Base-by-base conservation (phyloP, 2,888 invertebrate genomes). In the Plutella xylostella region DNA sequence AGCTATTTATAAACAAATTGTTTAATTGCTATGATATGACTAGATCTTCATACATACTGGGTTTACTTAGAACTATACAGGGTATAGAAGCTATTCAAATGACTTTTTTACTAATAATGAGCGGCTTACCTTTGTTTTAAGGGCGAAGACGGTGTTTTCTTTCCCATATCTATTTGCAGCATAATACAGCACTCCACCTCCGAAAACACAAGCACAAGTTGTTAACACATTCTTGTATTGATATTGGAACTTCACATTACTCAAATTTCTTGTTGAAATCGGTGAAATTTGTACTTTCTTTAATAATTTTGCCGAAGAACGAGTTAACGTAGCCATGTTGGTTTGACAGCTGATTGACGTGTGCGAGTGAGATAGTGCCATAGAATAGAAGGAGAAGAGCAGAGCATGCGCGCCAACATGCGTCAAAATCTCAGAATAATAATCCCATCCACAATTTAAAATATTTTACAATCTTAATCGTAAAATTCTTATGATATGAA, bases 261-360 rank as follows among this genome's bases (percentile, higher is more conserved):
- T 72, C 51, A 68, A 64, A 69, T 74, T 75, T 49, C 77, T 70
- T 45, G 55, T 54, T 33, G 68, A 60, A 64, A 65, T 57, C 25
- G 68, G 64, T 35, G 66, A 60, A 65, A 69, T 56, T 53, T 70
- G 68, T 49, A 75, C 60, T 67, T 79, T 80, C 69, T 62, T 66
- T 41, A 82, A 63, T 63, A 85, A 70, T 72, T 77, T 82, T 41
- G 58, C 61, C 51, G 79, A 67, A 53, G 67, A 65, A 60, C 80
- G 77, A 65, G 78, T 65, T 57, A 83, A 45, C 65, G 82, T 75
- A 63, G 85, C 85, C 85, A 85, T 85, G 74, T 79, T 85, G 76
- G 66, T 55, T 71, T 64, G 71, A 73, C 74, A 50, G 50, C 39
- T 43, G 38, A 47, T 45, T 44, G 38, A 44, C 44, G 39, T 44